Conservation (phyloP, 2,888 invertebrate genomes). For the Mystacides longicornis region DNA sequence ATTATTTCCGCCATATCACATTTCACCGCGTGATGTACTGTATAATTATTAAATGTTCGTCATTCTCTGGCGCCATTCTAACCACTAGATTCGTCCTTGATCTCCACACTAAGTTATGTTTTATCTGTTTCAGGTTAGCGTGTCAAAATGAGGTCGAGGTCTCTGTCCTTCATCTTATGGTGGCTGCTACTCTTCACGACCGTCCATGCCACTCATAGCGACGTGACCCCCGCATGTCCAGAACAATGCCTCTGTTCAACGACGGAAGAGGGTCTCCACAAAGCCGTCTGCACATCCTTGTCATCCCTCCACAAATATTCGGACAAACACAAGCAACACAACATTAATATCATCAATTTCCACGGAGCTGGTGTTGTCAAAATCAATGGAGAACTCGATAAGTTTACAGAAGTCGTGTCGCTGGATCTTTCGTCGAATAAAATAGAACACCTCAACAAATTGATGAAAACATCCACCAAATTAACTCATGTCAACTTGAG, state of each 20-base stretch:
- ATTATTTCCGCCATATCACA: no score
- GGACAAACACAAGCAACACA: slow-evolving; percentile 44
- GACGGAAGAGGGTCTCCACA: slow-evolving; percentile 61
- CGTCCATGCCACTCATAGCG: slow-evolving; percentile 27
- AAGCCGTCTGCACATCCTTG: slow-evolving; percentile 58
- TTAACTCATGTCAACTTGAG: slow-evolving; percentile 53
- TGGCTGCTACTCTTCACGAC: slow-evolving; percentile 31
- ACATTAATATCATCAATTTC: slow-evolving; percentile 52
- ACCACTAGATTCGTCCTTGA: no score
- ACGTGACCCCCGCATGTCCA: slow-evolving; percentile 36
- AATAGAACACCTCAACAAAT: slow-evolving; percentile 50
- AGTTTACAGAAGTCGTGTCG: slow-evolving; percentile 53
- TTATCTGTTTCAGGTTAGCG: slow-evolving; percentile 18
- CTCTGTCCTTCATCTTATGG: slow-evolving; percentile 31
- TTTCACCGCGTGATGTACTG: no score
- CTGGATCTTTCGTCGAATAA: slow-evolving; percentile 58
- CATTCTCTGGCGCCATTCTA: no score
- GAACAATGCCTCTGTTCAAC: slow-evolving; percentile 50
- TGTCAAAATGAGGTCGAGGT: slow-evolving; percentile 10
- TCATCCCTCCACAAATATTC: slow-evolving; percentile 66
- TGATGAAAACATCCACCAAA: slow-evolving; percentile 51
- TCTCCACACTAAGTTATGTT: neutral
- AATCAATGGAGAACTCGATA: slow-evolving; percentile 48
- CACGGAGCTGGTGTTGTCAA: slow-evolving; percentile 56
- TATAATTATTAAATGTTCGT: no score